Evolutionary conservation across 1,140 invertebrate species (phyloP), one percentile per base, ranked within the genome.

Genomic region (Chlorops oryzae): DNA sequence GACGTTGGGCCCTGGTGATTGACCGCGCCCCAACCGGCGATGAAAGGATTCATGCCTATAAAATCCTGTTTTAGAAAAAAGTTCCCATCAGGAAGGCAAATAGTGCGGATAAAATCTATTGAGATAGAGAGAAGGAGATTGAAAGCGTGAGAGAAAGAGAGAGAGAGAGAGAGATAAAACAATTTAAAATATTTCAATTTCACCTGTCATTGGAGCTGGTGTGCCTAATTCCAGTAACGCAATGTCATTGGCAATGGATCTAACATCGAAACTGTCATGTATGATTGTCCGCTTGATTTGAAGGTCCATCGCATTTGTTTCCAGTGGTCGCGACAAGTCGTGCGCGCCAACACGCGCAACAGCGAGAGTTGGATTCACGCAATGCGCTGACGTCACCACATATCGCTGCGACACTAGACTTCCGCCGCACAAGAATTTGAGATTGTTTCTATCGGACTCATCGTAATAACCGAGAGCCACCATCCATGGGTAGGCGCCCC

Each of bases 351-450:
- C 59, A 6, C 65, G 51, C 5, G 65, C 59, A 52, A 63, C 23
- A 0, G 44, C 52, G 34, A 70, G 20, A 37, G 44, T 41, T 2
- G 56, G 21, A 52, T 55, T 67, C 13, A 93, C 83, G 70, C 90
- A 94, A 66, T 93, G 91, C 0, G 80, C 88, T 5, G 90, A 90
- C 2, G 90, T 92, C 3, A 94, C 54, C 1, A 92, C 76, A 64
- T 90, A 89, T 9, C 77, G 72, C 0, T 75, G 57, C 12, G 82
- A 83, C 39, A 95, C 79, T 1, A 94, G 74, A 23, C 84, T 82
- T n/a, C 85, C 90, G 0, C 86, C 90, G 67, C 91, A 95, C n/a
- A 82, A 67, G 77, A 81, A 87, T 55, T 74, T 72, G 0, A 76
- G 59, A 49, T 64, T 71, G 55, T 70, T 73, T 57, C 18, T 57